phyloP scores from a whole-genome alignment of 1,140 invertebrate species.

The Drosophila quadrilineata region DNA sequence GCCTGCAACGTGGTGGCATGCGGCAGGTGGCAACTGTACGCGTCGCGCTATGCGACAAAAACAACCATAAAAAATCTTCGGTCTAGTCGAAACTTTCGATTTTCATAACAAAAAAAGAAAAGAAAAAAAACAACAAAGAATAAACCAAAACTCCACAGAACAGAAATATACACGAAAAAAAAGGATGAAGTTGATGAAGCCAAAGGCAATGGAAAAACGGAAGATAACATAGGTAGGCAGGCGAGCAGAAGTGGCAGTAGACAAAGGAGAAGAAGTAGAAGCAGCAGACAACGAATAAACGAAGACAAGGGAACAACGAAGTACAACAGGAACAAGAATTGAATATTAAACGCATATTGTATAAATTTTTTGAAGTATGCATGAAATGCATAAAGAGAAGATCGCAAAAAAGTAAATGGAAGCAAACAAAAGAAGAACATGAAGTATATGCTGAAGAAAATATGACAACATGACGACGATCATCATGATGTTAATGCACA shows the following conservation, averaged over 20 bases:
- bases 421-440: neutral
- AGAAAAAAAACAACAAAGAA: too few relatives aligned
- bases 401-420: slow-evolving; percentile 34
- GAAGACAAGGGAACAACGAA: neutral
- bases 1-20: neutral
- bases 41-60: neutral
- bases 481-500: slow-evolving; percentile 13
- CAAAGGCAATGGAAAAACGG: too few relatives aligned
- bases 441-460: slow-evolving; percentile 37
- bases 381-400: slow-evolving; percentile 72
- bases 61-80: neutral
- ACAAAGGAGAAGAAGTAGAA: neutral
- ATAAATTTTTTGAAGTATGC: slow-evolving; percentile 53
- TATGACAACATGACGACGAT: slow-evolving; percentile 48
- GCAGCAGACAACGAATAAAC: neutral
- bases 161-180: neutral
- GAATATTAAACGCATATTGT: slow-evolving; percentile 75
- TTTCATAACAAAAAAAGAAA: slow-evolving; percentile 7
- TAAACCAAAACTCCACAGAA: too few relatives aligned
- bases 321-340: slow-evolving; percentile 57
- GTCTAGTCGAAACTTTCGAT: slow-evolving; percentile 24
- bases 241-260: neutral
- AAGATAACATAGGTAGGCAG: too few relatives aligned
- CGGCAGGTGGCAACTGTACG: slow-evolving; percentile 5
- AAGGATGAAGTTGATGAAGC: neutral